Percentiles rank a stretch among this genome's conserved stretches.
Evolutionary conservation across 1,140 invertebrate genomes (phyloP).

Genomic region (Zaprionus inermis): DNA sequence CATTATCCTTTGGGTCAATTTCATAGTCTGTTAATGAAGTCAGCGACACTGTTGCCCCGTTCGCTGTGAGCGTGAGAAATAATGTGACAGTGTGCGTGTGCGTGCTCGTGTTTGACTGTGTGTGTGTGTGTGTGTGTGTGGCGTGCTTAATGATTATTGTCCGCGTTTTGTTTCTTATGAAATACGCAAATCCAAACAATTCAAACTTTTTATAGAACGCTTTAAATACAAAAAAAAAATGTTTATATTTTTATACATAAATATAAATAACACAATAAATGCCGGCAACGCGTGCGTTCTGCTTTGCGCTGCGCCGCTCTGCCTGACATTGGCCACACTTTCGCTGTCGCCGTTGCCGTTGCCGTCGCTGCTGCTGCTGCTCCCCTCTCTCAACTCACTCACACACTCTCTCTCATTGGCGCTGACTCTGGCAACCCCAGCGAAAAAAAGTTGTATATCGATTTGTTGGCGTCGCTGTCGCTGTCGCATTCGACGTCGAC

Average conservation of each 20-base stretch:
- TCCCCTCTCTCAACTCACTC: neutral
- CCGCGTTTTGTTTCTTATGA: constrained; percentile 59
- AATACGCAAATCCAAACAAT: constrained; percentile 68
- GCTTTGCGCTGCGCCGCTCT: neutral
- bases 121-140: constrained; percentile 23
- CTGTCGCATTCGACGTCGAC: constrained; percentile 10
- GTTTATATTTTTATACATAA: constrained; percentile 23
- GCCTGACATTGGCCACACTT: constrained; percentile 34
- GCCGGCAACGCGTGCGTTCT: constrained; percentile 33
- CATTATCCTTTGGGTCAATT: neutral
- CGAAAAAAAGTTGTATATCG: constrained; percentile 34
- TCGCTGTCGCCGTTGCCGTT: neutral
- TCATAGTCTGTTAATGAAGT: neutral
- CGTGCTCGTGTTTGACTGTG: constrained; percentile 9
- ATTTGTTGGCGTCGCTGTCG: constrained; percentile 36
- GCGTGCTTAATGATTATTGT: constrained; percentile 39
- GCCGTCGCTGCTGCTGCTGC: constrained; percentile 4
- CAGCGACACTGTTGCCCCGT: constrained; percentile 44
- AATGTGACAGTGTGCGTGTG: constrained; percentile 28
- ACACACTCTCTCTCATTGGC: neutral
- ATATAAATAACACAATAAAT: constrained; percentile 30
- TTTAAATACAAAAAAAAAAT: constrained; percentile 45
- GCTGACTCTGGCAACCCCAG: constrained; percentile 24
- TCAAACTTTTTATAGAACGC: constrained; percentile 63
- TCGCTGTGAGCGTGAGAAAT: constrained; percentile 40